Evolutionary conservation across 1,140 invertebrate species (phyloP).

Genomic region (Harlomillsia oculata): DNA sequence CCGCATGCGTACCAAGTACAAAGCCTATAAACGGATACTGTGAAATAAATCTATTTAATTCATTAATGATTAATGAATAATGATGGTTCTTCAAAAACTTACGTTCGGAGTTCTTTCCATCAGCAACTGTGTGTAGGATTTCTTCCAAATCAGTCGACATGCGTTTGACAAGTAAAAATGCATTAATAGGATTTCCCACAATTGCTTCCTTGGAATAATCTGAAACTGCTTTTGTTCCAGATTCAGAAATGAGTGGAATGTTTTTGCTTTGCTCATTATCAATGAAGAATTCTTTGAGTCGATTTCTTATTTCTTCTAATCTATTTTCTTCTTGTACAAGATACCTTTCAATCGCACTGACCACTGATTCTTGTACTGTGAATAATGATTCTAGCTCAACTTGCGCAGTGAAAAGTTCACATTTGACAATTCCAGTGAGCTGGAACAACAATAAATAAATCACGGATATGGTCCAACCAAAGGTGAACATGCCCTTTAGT

Average conservation of each 20-base stretch:
- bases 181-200: conserved; percentile 80
- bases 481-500: too few species aligned
- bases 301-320: conserved; percentile 63
- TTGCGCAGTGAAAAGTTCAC: conserved; percentile 1
- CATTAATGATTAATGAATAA: not conserved
- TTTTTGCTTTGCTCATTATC: not conserved
- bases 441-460: too few species aligned
- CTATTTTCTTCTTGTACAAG: conserved; percentile 68
- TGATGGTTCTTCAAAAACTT: conserved; percentile 22
- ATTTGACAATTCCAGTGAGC: too few species aligned
- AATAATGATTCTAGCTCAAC: conserved; percentile 74
- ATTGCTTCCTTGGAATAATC: not conserved
- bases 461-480: too few species aligned
- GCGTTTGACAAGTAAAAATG: conserved; percentile 87
- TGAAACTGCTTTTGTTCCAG: too few species aligned
- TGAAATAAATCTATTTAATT: not conserved
- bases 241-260: too few species aligned
- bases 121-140: conserved; percentile 50
- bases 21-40: too few species aligned
- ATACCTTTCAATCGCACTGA: conserved; percentile 71
- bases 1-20: too few species aligned
- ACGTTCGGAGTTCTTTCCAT: conserved; percentile 61
- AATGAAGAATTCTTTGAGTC: conserved; percentile 30
- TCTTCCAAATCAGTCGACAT: conserved; percentile 81
- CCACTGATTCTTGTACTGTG: conserved; percentile 74